A percentile compares a stretch with the other conserved stretches of the same genome.
Conservation (phyloP, 2,888 invertebrate species). For the Petrophora chlorosata region DNA sequence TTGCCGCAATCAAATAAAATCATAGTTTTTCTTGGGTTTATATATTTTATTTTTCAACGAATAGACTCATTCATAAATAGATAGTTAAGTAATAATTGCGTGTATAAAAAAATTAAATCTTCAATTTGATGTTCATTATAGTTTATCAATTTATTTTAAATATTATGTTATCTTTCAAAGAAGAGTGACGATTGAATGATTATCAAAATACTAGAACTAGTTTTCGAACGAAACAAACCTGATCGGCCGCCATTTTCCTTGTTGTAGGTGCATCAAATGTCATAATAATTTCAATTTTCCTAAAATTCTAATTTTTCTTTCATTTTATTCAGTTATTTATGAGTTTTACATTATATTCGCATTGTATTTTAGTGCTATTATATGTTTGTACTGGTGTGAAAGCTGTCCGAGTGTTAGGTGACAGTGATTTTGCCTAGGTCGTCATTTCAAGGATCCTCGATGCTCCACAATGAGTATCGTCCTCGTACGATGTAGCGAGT, state of each 20-base stretch:
- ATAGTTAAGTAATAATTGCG: too few species aligned
- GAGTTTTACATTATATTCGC: conserved; percentile 54
- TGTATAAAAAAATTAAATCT: too few species aligned
- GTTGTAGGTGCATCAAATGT: conserved; percentile 84
- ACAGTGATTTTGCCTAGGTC: conserved; percentile 61
- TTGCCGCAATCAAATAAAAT: too few species aligned
- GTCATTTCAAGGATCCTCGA: conserved; percentile 77
- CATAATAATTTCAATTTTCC: conserved; percentile 81
- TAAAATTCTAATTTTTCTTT: conserved; percentile 73
- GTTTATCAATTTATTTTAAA: too few species aligned
- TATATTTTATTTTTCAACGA: too few species aligned
- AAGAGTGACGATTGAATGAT: too few species aligned
- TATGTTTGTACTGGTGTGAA: conserved; percentile 48
- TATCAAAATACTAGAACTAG: not conserved
- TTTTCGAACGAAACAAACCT: conserved; percentile 45
- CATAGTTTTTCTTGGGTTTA: too few species aligned
- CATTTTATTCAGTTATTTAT: conserved; percentile 69
- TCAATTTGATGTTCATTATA: too few species aligned
- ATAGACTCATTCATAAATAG: too few species aligned
- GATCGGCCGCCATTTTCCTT: conserved; percentile 79
- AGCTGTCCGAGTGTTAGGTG: conserved; percentile 44
- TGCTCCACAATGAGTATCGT: conserved; percentile 75
- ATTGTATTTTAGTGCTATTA: conserved; percentile 50
- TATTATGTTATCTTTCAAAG: not conserved
- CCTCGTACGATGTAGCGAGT: conserved; percentile 74